phyloP scores from a whole-genome alignment of 2,888 invertebrate species.

The Raillietiella orientalis region DNA sequence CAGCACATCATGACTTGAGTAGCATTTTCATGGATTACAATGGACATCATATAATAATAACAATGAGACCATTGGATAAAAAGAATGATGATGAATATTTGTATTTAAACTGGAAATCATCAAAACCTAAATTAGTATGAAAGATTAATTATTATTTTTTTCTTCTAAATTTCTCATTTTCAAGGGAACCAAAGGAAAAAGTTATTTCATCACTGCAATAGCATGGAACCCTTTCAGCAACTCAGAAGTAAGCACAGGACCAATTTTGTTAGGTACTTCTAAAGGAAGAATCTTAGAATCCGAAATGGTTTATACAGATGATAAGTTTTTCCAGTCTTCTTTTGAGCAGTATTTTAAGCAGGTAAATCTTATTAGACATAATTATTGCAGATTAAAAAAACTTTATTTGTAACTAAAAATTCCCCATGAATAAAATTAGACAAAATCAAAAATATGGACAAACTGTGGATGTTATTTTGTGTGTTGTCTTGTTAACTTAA shows the following conservation, averaged over 20 bases:
- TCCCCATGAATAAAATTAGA: no score
- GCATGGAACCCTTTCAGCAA: constrained; percentile 50
- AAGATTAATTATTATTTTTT: no score
- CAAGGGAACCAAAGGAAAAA: constrained; percentile 19
- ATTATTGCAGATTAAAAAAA: no score
- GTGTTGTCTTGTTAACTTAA: no score
- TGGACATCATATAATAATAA: constrained; percentile 49
- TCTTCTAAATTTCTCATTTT: constrained; percentile 9
- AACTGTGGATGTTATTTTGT: no score
- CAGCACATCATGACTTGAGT: constrained; percentile 10
- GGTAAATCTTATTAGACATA: constrained; percentile 18
- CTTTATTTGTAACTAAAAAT: no score
- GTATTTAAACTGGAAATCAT: constrained; percentile 40
- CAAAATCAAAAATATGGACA: no score
- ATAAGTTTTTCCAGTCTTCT: constrained; percentile 40
- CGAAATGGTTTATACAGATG: constrained; percentile 44
- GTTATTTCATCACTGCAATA: constrained; percentile 60
- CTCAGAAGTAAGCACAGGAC: constrained; percentile 30
- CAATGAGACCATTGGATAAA: constrained; percentile 20
- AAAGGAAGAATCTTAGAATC: constrained; percentile 69
- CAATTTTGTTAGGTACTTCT: constrained; percentile 60
- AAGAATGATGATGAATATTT: constrained; percentile 29
- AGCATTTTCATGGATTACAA: constrained; percentile 46
- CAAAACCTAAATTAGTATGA: no score
- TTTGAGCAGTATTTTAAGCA: constrained; percentile 52